Base-by-base conservation (phyloP, 2,888 invertebrate species). In the Steinernema carpocapsae region DNA sequence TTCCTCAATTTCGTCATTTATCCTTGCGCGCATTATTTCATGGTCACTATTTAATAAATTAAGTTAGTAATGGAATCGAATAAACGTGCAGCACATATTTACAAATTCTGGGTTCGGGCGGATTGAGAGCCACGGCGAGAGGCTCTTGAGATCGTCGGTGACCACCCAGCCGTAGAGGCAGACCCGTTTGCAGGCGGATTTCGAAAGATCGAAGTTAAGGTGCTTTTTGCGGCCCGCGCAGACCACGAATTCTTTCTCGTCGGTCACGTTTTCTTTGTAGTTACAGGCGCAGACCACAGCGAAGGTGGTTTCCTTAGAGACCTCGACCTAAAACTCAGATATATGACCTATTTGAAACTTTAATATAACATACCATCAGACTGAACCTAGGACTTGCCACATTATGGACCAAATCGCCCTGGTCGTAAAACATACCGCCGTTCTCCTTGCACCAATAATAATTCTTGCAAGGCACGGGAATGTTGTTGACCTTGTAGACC, bases 21-120 rank as follows among this genome's bases (percentile, higher is more conserved):
- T n/a, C 86, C 85, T 2, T 84, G 83, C 56, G 86, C 86, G 19
- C 84, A 86, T 76, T 86, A 82, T 77, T 86, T 85, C 77, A 86
- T 86, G 86, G 75, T 86, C 12, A 81, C 86, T 0, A 77, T 86
- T 79, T 86, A 73, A 76, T 37, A 37, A 37, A 10, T 37, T 37
- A 48, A 37, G 37, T 37, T 37, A 48, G 14, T 17, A 48, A 48
- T 48, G 17, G 48, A 48, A 48, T 48, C 48, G 48, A n/a, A 48
- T 48, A 14, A 48, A 48, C 17, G 48, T 48, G 17, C 48, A 48
- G 48, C 48, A 48, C 48, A 48, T 48, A 19, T 48, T 48, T 19
- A 48, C 19, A 48, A 48, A 48, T 19, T 48, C 48, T 17, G 48
- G 48, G 19, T 48, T 48, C 48, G 48, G 48, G n/a, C 48, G 17